These are phyloP conservation scores for Agonum fuliginosum DNA, from an alignment of 2,888 invertebrate species.

Conservation along the genomic window DNA sequence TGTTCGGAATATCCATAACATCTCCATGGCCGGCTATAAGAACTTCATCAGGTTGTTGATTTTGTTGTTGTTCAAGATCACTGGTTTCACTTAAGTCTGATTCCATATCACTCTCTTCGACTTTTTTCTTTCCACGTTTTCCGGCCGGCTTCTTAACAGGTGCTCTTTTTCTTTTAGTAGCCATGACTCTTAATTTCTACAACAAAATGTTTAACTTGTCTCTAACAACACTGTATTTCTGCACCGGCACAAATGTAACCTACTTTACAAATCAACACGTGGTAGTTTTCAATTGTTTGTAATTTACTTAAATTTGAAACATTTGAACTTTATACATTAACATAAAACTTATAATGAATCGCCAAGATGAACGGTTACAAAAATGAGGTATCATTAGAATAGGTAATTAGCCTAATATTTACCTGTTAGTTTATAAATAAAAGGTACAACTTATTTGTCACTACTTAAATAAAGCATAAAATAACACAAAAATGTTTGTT, in stretches of 20 bases:
- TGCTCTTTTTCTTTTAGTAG: constrained; percentile 70
- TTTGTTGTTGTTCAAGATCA: constrained; percentile 69
- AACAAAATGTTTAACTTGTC: neutral
- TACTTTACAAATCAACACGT: constrained; percentile 49
- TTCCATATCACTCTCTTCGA: constrained; percentile 71
- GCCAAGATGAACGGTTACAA: constrained; percentile 23
- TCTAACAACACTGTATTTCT: neutral
- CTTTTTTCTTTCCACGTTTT: constrained; percentile 70
- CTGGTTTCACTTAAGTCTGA: constrained; percentile 71
- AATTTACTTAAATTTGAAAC: neutral
- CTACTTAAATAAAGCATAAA: constrained; percentile 35
- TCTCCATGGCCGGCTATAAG: constrained; percentile 75
- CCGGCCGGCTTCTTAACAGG: constrained; percentile 68
- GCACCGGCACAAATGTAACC: constrained; percentile 26
- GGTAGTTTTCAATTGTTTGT: constrained; percentile 31
- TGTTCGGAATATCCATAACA: constrained; percentile 76
- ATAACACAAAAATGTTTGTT: constrained; percentile 17
- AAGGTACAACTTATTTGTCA: constrained; percentile 16
- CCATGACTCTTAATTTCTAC: constrained; percentile 64
- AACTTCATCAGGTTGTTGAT: constrained; percentile 74
- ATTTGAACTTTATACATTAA: constrained; percentile 2
- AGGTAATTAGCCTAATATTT: constrained; percentile 32
- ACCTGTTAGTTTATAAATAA: constrained; percentile 41
- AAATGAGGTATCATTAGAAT: constrained; percentile 25
- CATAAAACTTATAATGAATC: neutral